These are phyloP conservation scores for Limonius californicus DNA, from an alignment of 1,140 invertebrate species.

Conservation along the genomic window DNA sequence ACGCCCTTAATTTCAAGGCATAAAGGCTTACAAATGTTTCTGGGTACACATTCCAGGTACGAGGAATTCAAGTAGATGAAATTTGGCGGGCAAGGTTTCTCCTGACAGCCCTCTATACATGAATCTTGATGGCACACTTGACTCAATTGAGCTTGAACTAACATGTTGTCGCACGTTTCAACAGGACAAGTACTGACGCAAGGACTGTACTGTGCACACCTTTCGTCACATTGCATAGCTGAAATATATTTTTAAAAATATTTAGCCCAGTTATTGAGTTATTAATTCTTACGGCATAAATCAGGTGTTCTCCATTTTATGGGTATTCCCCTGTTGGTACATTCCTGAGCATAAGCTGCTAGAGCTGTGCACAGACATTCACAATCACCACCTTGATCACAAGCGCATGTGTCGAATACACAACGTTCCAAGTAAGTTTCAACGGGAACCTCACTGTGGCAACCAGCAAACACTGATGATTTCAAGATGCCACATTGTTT, in stretches of 20 bases:
- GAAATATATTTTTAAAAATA: slow-evolving; percentile 22
- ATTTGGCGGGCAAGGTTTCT: slow-evolving; percentile 66
- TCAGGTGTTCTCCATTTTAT: slow-evolving; percentile 78
- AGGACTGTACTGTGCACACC: slow-evolving; percentile 72
- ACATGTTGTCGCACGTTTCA: slow-evolving; percentile 79
- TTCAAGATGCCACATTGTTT: slow-evolving; percentile 72
- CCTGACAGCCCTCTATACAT: slow-evolving; percentile 75
- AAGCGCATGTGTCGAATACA: slow-evolving; percentile 79
- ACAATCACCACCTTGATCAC: slow-evolving; percentile 85
- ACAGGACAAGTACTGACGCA: slow-evolving; percentile 77
- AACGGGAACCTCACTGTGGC: slow-evolving; percentile 75
- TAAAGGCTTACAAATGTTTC: slow-evolving; percentile 63
- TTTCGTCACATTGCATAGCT: slow-evolving; percentile 85
- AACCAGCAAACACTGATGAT: slow-evolving; percentile 65
- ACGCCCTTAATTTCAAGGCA: slow-evolving; percentile 65
- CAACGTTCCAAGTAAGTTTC: slow-evolving; percentile 67
- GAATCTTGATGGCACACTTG: slow-evolving; percentile 65
- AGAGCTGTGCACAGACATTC: slow-evolving; percentile 85
- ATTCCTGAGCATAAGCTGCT: slow-evolving; percentile 80
- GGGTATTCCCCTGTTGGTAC: slow-evolving; percentile 64
- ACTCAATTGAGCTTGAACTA: slow-evolving; percentile 56
- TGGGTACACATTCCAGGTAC: slow-evolving; percentile 68
- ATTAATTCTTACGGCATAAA: slow-evolving; percentile 69
- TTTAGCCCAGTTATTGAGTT: not conserved
- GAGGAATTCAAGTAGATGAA: slow-evolving; percentile 67